Base-by-base conservation (phyloP, 2,888 invertebrate species). In the Chaetogeoica ovagalla region DNA sequence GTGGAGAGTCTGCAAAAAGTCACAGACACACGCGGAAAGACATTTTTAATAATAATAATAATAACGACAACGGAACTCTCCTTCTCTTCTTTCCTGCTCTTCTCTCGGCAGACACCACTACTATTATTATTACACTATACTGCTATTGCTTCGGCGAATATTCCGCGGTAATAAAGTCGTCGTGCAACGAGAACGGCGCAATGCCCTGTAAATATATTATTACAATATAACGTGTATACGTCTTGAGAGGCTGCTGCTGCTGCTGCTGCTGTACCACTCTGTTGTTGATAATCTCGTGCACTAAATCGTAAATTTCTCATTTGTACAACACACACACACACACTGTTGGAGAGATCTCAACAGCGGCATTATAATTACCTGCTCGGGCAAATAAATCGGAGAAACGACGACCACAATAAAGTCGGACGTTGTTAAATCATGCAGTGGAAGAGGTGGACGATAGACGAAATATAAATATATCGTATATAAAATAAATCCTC, bases 231-330 rank as follows among this genome's bases (percentile, higher is more conserved):
- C 13, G 15, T 11, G 15, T 15, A 43, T 11, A 48, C 48, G 48
- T 48, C 48, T 48, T 48, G 48, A 48, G 48, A 48, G 48, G 48
- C 1, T 48, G 48, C 48, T 48, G 48, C 48, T 48, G 48, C 11
- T 48, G 43, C 43, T 9, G 43, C 43, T 30, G 48, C 48, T 13
- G 48, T 43, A 43, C 43, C 48, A 13, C 48, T 48, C 15, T 9
- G 11, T 9, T 15, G 11, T 48, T 11, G 2, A 11, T 48, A 76
- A 76, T 68, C 66, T 48, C 59, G 30, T 30, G 59, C 55, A 68
- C 76, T 48, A 76, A 76, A 76, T 76, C 76, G 68, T 76, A 76
- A 76, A 76, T 68, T 68, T 60, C n/a, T 23, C 76, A 17, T 59
- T 63, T 68, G 11, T 55, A 52, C 55, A 30, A 30, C 17, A 57